phyloP scores from a whole-genome alignment of 2,797 vertebrate genomes.

The Sphaeramia orbicularis region DNA sequence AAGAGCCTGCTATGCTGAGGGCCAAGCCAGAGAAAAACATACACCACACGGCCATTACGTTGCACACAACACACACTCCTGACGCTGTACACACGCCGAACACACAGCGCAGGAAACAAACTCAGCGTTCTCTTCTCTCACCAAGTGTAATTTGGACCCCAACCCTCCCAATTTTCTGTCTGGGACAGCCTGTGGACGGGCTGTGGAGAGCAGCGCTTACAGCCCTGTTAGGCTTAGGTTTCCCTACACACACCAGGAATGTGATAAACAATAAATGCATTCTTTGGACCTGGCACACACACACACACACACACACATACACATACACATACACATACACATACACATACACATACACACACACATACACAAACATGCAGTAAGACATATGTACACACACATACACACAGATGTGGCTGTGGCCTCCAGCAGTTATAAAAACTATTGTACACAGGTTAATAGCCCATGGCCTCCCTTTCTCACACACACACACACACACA shows the following conservation, averaged over 20 bases:
- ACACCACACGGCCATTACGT: conserved; percentile 49
- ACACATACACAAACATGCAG: conserved; percentile 2
- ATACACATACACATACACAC: conserved; percentile 1
- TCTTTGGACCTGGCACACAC: conserved; percentile 59
- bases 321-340: conserved; percentile 14
- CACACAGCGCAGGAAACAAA: conserved; percentile 76
- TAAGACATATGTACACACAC: conserved; percentile 5
- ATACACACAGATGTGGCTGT: conserved; percentile 35
- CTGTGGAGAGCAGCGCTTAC: conserved; percentile 61
- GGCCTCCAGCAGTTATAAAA: conserved; percentile 50
- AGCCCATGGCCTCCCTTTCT: conserved; percentile 21
- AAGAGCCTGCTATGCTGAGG: conserved; percentile 63
- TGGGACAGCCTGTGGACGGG: conserved; percentile 73
- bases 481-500: conserved; percentile 17
- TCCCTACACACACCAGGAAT: conserved; percentile 73
- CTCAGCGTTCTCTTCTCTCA: conserved; percentile 80
- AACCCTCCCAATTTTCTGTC: conserved; percentile 84
- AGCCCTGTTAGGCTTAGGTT: conserved; percentile 70
- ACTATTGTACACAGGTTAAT: conserved; percentile 54
- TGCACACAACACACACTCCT: conserved; percentile 53
- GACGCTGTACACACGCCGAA: conserved; percentile 64
- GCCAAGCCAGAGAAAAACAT: conserved; percentile 63
- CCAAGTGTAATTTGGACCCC: conserved; percentile 81
- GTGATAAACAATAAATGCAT: conserved; percentile 79
- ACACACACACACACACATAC: conserved; percentile 7